Evolutionary conservation across 2,113 vertebrate species (phyloP), one percentile per base, ranked within the genome.

Genomic region (Sceloporus tristichus): DNA sequence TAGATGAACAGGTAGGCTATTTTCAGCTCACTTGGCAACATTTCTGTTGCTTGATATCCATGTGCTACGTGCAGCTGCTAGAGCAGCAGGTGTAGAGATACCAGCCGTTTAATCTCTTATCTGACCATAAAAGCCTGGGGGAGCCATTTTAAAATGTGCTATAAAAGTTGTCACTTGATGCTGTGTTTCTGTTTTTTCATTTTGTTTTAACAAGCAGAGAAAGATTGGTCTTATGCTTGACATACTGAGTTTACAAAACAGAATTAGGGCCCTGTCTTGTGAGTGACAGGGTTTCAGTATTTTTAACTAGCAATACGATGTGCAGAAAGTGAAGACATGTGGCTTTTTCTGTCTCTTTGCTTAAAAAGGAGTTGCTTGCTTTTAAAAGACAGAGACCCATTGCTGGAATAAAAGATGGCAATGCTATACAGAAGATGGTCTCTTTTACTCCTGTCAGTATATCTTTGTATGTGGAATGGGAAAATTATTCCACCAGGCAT

Each of bases 181-280:
- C 0, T 0, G 75, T 91, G 54, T 1, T 9, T 76, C 83, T 86
- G 54, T 90, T 92, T 85, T 18, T 87, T 92, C 77, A 79, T 68
- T 68, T 71, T 71, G 25, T 27, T 29, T 71, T 71, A 91, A 70
- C 87, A 94, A 88, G 86, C 91, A 75, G 76, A 90, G 82, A 65
- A 91, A 34, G n/a, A 9, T 21, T 73, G 27, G 25, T 62, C 40
- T 85, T 38, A 76, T 40, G n/a, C 7, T 79, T 77, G 27, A 78
- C 34, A 59, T 40, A 74, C 23, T 66, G 56, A 48, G 59, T 86
- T 75, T 92, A 74, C 84, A 81, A 90, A 93, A 83, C 65, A 16
- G 53, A 81, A 59, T 38, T 71, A 68, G 9, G 48, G 68, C 14
- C 68, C 38, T 29, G 29, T 25, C 27, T 70, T 54, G 18, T 54